Percentiles rank a stretch among this genome's conserved stretches.
Evolutionary conservation across 2,888 invertebrate genomes (phyloP).

Genomic region (Microdon myrmicae): DNA sequence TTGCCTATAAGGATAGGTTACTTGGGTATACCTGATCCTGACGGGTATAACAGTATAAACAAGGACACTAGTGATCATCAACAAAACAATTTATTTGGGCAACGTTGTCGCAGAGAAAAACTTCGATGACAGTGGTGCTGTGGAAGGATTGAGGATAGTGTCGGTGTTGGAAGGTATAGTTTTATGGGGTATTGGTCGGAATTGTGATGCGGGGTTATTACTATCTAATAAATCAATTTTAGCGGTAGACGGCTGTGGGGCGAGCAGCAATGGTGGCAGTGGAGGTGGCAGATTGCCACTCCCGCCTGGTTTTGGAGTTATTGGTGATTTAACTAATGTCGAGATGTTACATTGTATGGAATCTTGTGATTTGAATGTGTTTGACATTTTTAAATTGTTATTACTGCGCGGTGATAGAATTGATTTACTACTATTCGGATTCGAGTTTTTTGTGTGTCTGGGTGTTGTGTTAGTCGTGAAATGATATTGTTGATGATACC

Average conservation of each 20-base stretch:
- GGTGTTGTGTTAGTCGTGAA: conserved; percentile 69
- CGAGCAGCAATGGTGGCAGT: conserved; percentile 54
- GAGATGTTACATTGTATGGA: conserved; percentile 66
- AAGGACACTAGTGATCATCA: conserved; percentile 4
- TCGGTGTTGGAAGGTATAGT: conserved; percentile 60
- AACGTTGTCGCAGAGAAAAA: conserved; percentile 66
- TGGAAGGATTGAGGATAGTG: conserved; percentile 63
- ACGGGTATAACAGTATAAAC: not conserved
- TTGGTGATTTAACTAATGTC: conserved; percentile 65
- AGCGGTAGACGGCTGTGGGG: conserved; percentile 52
- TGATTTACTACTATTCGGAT: conserved; percentile 66
- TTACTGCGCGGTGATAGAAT: conserved; percentile 66
- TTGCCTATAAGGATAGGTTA: conserved; percentile 20
- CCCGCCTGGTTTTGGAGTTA: conserved; percentile 59
- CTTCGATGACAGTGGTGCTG: conserved; percentile 65
- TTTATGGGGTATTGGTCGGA: conserved; percentile 67
- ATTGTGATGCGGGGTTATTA: conserved; percentile 65
- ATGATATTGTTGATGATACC: conserved; percentile 71
- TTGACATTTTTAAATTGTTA: conserved; percentile 65
- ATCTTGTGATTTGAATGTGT: conserved; percentile 66
- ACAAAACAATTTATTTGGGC: conserved; percentile 61
- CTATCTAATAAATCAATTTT: conserved; percentile 52
- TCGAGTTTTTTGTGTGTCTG: conserved; percentile 65
- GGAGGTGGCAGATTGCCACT: conserved; percentile 42
- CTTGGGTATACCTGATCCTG: not conserved